Percentiles rank a stretch among this genome's conserved stretches.
These are phyloP conservation scores for Myxocyprinus asiaticus DNA, from an alignment of 2,113 vertebrate genomes.

Conservation along the genomic window DNA sequence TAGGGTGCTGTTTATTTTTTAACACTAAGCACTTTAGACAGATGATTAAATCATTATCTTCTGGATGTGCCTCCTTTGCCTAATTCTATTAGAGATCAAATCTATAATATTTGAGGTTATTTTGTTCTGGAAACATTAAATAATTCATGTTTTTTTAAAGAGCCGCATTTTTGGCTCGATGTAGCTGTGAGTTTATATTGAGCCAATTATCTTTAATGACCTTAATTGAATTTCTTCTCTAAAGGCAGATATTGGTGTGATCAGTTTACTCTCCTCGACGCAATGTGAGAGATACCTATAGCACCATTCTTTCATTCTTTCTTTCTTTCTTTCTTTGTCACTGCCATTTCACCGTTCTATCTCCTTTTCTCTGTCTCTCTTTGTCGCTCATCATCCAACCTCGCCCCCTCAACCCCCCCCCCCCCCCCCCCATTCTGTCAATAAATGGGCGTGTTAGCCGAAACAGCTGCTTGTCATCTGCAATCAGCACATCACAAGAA, in stretches of 20 bases:
- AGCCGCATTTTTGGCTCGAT: conserved; percentile 61
- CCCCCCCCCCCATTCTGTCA: conserved; percentile 53
- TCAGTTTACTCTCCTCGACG: conserved; percentile 69
- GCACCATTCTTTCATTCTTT: conserved; percentile 26
- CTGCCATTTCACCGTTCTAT: too few relatives aligned
- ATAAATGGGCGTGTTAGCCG: conserved; percentile 52
- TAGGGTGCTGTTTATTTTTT: conserved; percentile 48
- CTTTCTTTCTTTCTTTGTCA: conserved; percentile 28
- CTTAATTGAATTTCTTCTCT: conserved; percentile 77
- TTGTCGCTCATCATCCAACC: conserved; percentile 25
- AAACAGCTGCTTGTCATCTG: conserved; percentile 45
- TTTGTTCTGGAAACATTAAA: conserved; percentile 52
- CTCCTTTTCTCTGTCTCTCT: conserved; percentile 12
- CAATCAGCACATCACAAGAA: conserved; percentile 40
- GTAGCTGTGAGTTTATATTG: conserved; percentile 65
- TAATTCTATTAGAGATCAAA: conserved; percentile 62
- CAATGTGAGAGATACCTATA: conserved; percentile 65
- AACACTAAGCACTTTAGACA: conserved; percentile 65
- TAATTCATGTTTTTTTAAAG: conserved; percentile 62
- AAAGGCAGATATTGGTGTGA: conserved; percentile 77
- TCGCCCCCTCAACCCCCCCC: not conserved
- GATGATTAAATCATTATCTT: conserved; percentile 72
- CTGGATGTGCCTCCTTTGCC: conserved; percentile 56
- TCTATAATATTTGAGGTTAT: conserved; percentile 54
- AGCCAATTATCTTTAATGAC: conserved; percentile 79